Evolutionary conservation across 2,113 vertebrate genomes (phyloP).

Genomic region (Synchiropus splendidus): DNA sequence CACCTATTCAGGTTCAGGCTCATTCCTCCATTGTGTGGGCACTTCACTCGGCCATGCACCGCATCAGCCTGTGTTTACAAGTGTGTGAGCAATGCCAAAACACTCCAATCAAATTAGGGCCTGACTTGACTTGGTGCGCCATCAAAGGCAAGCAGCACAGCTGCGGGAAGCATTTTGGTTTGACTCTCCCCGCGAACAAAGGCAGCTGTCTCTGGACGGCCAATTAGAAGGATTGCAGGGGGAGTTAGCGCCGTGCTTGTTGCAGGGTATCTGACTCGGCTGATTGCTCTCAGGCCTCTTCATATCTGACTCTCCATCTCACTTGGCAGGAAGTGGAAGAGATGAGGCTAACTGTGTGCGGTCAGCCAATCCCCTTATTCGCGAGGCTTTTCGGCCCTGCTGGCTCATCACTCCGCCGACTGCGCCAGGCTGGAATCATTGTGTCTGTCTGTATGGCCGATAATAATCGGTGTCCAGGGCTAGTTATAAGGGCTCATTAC

Average conservation of each 20-base stretch:
- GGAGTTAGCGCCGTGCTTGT: slow-evolving; percentile 35
- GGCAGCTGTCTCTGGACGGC: slow-evolving; percentile 48
- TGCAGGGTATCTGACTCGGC: slow-evolving; percentile 16
- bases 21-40: too few relatives aligned
- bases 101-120: slow-evolving; percentile 39
- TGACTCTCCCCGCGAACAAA: slow-evolving; percentile 48
- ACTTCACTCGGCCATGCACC: too few relatives aligned
- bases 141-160: slow-evolving; percentile 44
- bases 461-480: slow-evolving; percentile 31
- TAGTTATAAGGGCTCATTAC: slow-evolving; percentile 35
- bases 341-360: slow-evolving; percentile 34
- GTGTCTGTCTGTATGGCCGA: slow-evolving; percentile 27
- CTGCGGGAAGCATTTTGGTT: slow-evolving; percentile 44
- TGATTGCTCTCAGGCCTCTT: slow-evolving; percentile 12
- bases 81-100: slow-evolving; percentile 21
- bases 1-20: too few relatives aligned
- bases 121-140: slow-evolving; percentile 32
- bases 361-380: slow-evolving; percentile 51
- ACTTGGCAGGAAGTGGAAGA: slow-evolving; percentile 28
- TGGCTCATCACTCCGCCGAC: slow-evolving; percentile 29
- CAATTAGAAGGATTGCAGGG: slow-evolving; percentile 50
- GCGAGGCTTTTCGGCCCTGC: slow-evolving; percentile 37
- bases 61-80: too few relatives aligned
- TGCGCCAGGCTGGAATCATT: slow-evolving; percentile 44
- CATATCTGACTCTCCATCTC: slow-evolving; percentile 19